A percentile compares a stretch with the other conserved stretches of the same genome.
phyloP scores from a whole-genome alignment of 1,140 invertebrate genomes.

The Cotesia typhae region DNA sequence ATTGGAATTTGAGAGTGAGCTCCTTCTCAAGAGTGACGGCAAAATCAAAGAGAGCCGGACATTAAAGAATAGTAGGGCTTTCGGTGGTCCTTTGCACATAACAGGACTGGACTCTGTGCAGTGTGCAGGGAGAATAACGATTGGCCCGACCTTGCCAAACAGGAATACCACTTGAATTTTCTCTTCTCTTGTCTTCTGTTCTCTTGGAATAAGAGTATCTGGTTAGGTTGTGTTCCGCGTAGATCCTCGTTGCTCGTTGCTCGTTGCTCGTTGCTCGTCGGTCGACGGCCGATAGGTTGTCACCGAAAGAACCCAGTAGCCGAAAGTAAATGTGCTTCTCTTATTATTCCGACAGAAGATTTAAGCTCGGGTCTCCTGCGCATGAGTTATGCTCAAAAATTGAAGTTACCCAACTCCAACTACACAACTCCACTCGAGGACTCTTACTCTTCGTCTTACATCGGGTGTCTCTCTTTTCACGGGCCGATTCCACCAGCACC shows the following conservation, averaged over 20 bases:
- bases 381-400: slow-evolving; percentile 60
- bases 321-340: slow-evolving; percentile 57
- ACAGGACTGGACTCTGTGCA: not conserved
- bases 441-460: not conserved
- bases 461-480: not conserved
- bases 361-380: slow-evolving; percentile 51
- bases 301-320: slow-evolving; percentile 53
- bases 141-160: slow-evolving; percentile 55
- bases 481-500: too few species aligned
- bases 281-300: slow-evolving; percentile 46
- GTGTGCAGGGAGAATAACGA: slow-evolving; percentile 49
- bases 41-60: slow-evolving; percentile 49
- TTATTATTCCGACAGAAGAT: slow-evolving; percentile 60
- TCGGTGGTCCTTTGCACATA: slow-evolving; percentile 34
- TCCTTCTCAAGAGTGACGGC: slow-evolving; percentile 40
- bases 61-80: too few species aligned
- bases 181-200: not conserved
- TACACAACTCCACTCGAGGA: slow-evolving; percentile 32
- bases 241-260: slow-evolving; percentile 11
- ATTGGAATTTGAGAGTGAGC: slow-evolving; percentile 26
- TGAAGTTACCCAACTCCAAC: slow-evolving; percentile 50
- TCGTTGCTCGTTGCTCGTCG: slow-evolving; percentile 22
- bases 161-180: slow-evolving; percentile 42
- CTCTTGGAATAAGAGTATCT: not conserved
- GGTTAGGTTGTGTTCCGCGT: not conserved